A percentile compares a stretch with the other conserved stretches of the same genome.
Evolutionary conservation across 2,113 vertebrate species (phyloP).

Genomic region (Odobenus rosmarus): DNA sequence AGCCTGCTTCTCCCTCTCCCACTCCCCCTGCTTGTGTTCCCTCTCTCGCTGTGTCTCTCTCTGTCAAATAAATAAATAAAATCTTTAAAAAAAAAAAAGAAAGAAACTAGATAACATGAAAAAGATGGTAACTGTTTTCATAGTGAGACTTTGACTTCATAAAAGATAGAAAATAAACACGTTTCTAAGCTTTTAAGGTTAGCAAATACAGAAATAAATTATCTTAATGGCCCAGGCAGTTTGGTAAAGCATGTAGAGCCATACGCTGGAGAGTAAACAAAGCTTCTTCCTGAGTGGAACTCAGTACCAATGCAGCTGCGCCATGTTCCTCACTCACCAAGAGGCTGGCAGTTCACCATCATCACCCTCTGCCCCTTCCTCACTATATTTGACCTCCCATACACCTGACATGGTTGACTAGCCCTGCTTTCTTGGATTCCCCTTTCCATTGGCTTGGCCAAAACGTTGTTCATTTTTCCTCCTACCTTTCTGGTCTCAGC

Average conservation of each 20-base stretch:
- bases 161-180: background rate
- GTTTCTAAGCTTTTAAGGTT: background rate
- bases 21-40: no score
- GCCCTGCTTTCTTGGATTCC: background rate
- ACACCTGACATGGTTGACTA: background rate
- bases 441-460: background rate
- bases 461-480: background rate
- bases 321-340: background rate
- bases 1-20: no score
- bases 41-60: no score
- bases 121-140: background rate
- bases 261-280: background rate
- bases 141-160: background rate
- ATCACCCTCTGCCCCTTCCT: background rate
- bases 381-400: background rate
- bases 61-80: no score
- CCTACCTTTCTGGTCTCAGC: background rate
- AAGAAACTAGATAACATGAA: background rate
- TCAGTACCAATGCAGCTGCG: background rate
- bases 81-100: no score
- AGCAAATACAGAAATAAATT: background rate
- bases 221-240: background rate
- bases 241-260: background rate
- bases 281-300: background rate
- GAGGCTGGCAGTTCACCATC: background rate